These are phyloP conservation scores for Gambusia affinis DNA, from an alignment of 2,113 vertebrate species.

Conservation along the genomic window DNA sequence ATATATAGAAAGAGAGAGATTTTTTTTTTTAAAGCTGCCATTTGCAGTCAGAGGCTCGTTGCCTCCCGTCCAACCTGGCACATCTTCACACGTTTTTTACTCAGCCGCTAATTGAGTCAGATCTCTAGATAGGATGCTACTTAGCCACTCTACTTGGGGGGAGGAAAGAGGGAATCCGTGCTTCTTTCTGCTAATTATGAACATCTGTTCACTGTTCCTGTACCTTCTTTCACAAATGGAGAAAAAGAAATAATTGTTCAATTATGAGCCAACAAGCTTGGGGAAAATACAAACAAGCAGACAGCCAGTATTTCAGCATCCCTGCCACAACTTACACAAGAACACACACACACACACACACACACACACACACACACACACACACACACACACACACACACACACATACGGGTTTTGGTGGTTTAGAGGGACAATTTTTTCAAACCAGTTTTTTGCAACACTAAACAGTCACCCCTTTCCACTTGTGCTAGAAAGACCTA, in stretches of 20 bases:
- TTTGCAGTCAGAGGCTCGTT: background rate
- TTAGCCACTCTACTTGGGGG: constrained; percentile 1
- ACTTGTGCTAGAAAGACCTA: too few species aligned
- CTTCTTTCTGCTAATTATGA: constrained; percentile 54
- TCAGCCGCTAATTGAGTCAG: constrained; percentile 33
- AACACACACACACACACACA: background rate
- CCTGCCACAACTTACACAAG: constrained; percentile 8
- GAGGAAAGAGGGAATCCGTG: background rate
- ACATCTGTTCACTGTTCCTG: constrained; percentile 64
- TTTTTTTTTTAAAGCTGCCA: background rate
- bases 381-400: too few species aligned
- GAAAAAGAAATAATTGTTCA: constrained; percentile 24
- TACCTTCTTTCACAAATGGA: constrained; percentile 42
- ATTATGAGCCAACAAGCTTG: constrained; percentile 36
- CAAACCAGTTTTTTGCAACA: too few species aligned
- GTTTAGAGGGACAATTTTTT: too few species aligned
- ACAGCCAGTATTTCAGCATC: constrained; percentile 18
- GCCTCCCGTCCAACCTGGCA: background rate
- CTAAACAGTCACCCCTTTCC: too few species aligned
- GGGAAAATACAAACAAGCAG: constrained; percentile 61
- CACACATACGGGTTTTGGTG: too few species aligned
- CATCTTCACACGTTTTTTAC: constrained; percentile 8
- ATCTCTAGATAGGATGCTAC: constrained; percentile 27
- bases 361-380: too few species aligned
- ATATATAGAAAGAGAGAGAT: too few species aligned